phyloP scores from a whole-genome alignment of 2,888 invertebrate species.

The Agrotis clavis region DNA sequence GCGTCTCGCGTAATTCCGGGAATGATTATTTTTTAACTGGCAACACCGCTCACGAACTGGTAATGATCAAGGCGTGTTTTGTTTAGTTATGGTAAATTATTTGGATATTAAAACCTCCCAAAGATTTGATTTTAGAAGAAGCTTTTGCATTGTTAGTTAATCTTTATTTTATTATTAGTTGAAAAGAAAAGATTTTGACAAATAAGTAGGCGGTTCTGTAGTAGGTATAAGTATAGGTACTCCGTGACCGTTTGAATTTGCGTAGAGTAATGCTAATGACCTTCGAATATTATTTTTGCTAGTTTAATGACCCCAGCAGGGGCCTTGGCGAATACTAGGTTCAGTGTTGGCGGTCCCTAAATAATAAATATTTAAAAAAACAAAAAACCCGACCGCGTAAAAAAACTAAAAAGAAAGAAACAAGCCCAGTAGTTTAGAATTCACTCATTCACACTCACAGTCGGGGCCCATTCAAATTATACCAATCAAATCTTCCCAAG shows the following conservation, averaged over 20 bases:
- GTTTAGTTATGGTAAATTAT: constrained; percentile 23
- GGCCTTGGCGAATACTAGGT: too few relatives aligned
- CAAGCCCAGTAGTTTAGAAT: too few relatives aligned
- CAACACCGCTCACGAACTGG: constrained; percentile 28
- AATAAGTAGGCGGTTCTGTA: background rate
- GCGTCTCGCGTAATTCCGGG: constrained; percentile 62
- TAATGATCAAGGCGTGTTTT: constrained; percentile 46
- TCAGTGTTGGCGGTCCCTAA: too few relatives aligned
- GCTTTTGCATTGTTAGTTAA: constrained; percentile 1
- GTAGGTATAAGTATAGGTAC: too few relatives aligned
- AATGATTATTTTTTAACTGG: constrained; percentile 34
- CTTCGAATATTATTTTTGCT: constrained; percentile 12
- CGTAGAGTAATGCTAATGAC: background rate
- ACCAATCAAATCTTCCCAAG: too few relatives aligned
- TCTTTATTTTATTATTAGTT: background rate
- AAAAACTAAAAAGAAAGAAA: too few relatives aligned
- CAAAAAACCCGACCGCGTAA: too few relatives aligned
- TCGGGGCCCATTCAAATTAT: too few relatives aligned
- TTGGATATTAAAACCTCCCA: constrained; percentile 16
- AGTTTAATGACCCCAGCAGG: constrained; percentile 13
- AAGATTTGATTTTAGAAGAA: constrained; percentile 12
- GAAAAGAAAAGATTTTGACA: background rate
- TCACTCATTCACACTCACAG: too few relatives aligned
- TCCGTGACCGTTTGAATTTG: constrained; percentile 3
- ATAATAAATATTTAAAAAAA: too few relatives aligned